These are phyloP conservation scores for Drosophila aldrichi DNA, from an alignment of 2,888 invertebrate genomes.

Conservation along the genomic window DNA sequence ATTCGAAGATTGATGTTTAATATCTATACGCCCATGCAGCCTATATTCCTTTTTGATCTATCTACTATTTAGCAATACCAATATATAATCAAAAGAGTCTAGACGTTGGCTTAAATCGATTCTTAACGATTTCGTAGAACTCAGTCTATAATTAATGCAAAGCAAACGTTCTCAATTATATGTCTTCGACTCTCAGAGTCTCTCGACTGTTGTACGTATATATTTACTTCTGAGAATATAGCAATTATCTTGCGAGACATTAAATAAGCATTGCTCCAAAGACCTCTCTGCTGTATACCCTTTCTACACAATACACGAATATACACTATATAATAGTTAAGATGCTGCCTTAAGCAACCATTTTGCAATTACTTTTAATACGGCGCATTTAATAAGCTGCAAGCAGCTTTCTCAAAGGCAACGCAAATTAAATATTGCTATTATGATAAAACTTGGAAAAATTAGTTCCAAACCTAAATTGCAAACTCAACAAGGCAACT, in stretches of 20 bases:
- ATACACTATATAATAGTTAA: not conserved
- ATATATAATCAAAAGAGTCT: not conserved
- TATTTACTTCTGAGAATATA: not conserved
- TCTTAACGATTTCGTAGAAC: not conserved
- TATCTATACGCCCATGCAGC: not conserved
- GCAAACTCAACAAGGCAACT: not conserved
- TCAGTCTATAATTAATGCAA: not conserved
- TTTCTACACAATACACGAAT: not conserved
- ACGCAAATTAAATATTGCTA: constrained; percentile 6
- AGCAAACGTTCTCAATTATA: not conserved
- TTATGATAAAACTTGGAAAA: not conserved
- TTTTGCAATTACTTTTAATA: constrained; percentile 32
- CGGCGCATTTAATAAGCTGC: constrained; percentile 14
- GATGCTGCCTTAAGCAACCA: constrained; percentile 11
- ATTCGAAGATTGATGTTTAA: too few relatives aligned
- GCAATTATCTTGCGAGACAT: not conserved
- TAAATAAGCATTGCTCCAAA: not conserved
- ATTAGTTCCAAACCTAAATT: not conserved
- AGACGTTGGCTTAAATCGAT: not conserved
- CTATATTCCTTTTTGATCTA: too few relatives aligned
- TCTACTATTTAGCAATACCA: too few relatives aligned
- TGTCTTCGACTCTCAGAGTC: not conserved
- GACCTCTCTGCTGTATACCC: not conserved
- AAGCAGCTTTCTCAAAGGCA: not conserved
- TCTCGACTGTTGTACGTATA: too few relatives aligned